Base-by-base conservation (phyloP, 2,113 vertebrate species). In the Ranitomeya imitator region DNA sequence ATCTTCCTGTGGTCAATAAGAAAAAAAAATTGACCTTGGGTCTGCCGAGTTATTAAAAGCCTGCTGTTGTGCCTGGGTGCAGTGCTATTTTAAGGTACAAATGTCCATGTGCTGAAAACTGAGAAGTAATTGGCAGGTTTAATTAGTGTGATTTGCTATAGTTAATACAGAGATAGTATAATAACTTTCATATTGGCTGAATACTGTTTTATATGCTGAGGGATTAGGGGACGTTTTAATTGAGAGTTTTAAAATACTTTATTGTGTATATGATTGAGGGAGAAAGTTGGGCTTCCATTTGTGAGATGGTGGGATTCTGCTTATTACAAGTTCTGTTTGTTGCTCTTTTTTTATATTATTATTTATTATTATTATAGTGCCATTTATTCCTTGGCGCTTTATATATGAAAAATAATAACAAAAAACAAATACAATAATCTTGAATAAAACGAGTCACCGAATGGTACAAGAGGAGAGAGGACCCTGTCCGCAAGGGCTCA, bases 21-120 rank as follows among this genome's bases (percentile, higher is more conserved):
- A 2, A 86, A 61, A 57, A 57, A 57, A 85, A 77, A 86, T 76
- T 86, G 73, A 78, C 73, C 85, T 76, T 86, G 85, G 55, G 85
- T 86, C 71, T 76, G 73, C 76, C 13, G 74, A 26, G 85, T 77
- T 86, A 26, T 86, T 86, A 86, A 86, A 60, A 63, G 85, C 71
- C 71, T 63, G 85, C 85, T 86, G 69, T 76, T 86, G 52, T 86
- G 85, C 57, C 54, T 63, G 54, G 57, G 57, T 77, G 45, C 37
- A 55, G 69, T 31, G 57, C 69, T 86, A 86, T 86, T 86, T 86
- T 86, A 59, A 77, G 85, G 31, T 69, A 60, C 71, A 86, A 76
- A 57, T 45, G 52, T n/a, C 73, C 77, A 59, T 13, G 57, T 65
- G 55, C 10, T 45, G 79, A 81, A 81, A 60, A 81, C 57, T 3